Base-by-base conservation (phyloP, 2,888 invertebrate species). In the Ceratothoa steindachneri region DNA sequence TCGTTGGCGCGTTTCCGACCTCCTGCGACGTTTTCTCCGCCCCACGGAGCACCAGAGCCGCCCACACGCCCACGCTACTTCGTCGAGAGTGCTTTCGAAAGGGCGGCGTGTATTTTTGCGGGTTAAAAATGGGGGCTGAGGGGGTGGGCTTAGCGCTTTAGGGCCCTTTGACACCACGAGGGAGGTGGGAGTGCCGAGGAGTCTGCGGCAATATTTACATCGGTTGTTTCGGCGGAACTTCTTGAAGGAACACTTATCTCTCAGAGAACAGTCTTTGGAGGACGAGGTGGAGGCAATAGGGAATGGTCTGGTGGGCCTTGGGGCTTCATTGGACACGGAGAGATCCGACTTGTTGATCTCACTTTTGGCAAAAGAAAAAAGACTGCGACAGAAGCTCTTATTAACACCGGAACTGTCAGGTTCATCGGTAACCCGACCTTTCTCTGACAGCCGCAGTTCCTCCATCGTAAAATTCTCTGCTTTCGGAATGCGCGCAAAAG, bases 151-250 rank as follows among this genome's bases (percentile, higher is more conserved):
- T 24, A 60, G 24, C 1, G 60, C 12, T 24, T 60, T 60, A 12
- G 22, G 22, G 2, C 60, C 27, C 27, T 24, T 15, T 2, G 60
- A 22, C 12, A 24, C 12, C 2, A 60, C 12, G 3, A 60, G 60
- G 24, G 60, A 24, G 12, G 60, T 60, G 2, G 60, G 60, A 3
- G 60, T 22, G 24, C 60, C 60, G 12, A 60, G 12, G 1, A 60
- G 60, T 60, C 60, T 60, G n/a, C 60, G 60, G 60, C 60, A 60
- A 60, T 60, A 60, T 60, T 60, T 60, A 7, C 60, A 60, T 1
- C 60, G 60, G 3, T 60, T 60, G 27, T 7, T 60, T 24, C 60
- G 19, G n/a, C 27, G 19, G 27, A 60, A 60, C 24, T 60, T 60
- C 27, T 24, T 60, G 12, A 60, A 60, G 27, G 22, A 12, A 24